A percentile compares a stretch with the other conserved stretches of the same genome.
These are phyloP conservation scores for Steromphala cineraria DNA, from an alignment of 2,888 invertebrate genomes.

Conservation along the genomic window DNA sequence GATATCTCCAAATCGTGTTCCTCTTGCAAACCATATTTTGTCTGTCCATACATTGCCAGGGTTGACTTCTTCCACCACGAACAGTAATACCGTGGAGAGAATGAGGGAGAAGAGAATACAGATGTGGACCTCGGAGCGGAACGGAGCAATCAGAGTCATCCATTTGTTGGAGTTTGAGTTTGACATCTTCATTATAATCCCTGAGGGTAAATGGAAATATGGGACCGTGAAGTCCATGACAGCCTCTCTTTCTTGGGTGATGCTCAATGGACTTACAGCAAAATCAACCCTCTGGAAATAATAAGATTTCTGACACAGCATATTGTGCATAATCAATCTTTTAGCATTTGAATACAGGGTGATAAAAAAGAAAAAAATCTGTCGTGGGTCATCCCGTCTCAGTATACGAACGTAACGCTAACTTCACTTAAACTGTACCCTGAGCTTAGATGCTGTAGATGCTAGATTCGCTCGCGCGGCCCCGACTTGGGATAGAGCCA, in stretches of 20 bases:
- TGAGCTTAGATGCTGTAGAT: no score
- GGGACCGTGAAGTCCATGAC: not conserved
- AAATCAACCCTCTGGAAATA: not conserved
- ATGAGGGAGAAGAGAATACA: constrained; percentile 3
- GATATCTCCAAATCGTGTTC: no score
- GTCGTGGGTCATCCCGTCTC: no score
- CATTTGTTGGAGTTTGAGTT: not conserved
- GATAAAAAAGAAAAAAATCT: no score
- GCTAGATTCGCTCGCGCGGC: no score
- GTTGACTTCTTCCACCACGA: not conserved
- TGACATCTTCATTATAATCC: not conserved
- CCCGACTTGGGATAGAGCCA: no score
- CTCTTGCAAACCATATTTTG: not conserved
- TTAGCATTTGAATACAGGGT: no score
- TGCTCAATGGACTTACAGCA: not conserved
- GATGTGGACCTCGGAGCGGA: constrained; percentile 1
- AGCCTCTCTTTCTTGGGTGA: not conserved
- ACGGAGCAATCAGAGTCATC: constrained; percentile 1
- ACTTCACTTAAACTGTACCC: no score
- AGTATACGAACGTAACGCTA: no score
- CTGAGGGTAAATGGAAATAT: not conserved
- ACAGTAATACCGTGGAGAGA: not conserved
- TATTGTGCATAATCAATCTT: no score
- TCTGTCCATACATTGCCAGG: not conserved
- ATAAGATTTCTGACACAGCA: not conserved